A percentile compares a stretch with the other conserved stretches of the same genome.
phyloP scores from a whole-genome alignment of 2,888 invertebrate genomes.

The Troides helena region DNA sequence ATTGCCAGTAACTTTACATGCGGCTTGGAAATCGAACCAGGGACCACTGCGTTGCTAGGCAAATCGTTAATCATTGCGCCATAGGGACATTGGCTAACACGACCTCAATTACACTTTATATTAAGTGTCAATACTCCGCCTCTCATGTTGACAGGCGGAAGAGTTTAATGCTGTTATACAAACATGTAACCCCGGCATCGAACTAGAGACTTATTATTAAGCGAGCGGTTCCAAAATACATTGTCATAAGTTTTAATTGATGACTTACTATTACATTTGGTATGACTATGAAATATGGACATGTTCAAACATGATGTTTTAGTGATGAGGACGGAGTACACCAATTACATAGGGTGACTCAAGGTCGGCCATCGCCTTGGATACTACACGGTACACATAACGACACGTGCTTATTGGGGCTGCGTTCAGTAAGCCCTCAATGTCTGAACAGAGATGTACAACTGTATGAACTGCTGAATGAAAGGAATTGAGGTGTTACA shows the following conservation, averaged over 20 bases:
- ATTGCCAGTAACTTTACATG: too few species aligned
- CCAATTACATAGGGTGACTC: slow-evolving; percentile 57
- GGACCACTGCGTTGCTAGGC: too few species aligned
- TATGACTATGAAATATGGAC: not conserved
- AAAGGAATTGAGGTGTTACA: slow-evolving; percentile 2
- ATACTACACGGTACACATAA: slow-evolving; percentile 58
- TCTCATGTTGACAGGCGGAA: too few species aligned
- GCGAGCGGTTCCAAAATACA: too few species aligned
- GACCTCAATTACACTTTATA: too few species aligned
- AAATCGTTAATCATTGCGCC: too few species aligned
- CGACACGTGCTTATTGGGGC: slow-evolving; percentile 38
- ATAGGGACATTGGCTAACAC: too few species aligned
- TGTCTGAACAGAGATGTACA: slow-evolving; percentile 33
- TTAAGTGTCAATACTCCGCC: too few species aligned
- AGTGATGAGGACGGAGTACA: slow-evolving; percentile 51
- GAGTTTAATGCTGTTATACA: too few species aligned
- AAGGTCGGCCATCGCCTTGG: slow-evolving; percentile 72
- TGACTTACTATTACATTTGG: not conserved
- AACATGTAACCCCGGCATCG: too few species aligned
- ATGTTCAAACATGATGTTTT: slow-evolving; percentile 38
- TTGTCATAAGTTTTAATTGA: not conserved
- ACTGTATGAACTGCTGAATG: slow-evolving; percentile 21
- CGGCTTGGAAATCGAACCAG: too few species aligned
- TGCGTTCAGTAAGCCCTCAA: slow-evolving; percentile 29
- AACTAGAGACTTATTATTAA: too few species aligned